Percentiles rank a stretch among this genome's conserved stretches.
Conservation (phyloP, 2,888 invertebrate genomes). For the Dicranocentrus wangi region DNA sequence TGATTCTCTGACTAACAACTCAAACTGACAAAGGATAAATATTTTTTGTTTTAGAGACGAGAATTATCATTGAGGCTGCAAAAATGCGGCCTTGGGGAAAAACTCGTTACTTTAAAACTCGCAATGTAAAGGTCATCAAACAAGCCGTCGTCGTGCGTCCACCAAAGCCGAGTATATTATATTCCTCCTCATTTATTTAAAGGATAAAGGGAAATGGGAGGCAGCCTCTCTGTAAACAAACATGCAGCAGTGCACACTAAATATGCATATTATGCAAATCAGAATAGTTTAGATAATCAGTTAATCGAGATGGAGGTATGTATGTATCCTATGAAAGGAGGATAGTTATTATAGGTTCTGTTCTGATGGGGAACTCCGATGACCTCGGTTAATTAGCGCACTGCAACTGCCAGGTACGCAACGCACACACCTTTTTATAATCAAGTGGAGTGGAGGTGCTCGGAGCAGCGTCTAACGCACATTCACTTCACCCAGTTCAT, state of each 20-base stretch:
- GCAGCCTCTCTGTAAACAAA: not conserved
- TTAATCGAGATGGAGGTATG: not conserved
- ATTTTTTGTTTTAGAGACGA: not conserved
- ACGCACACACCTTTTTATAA: no score
- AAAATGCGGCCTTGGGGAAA: constrained; percentile 42
- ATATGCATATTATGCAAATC: not conserved
- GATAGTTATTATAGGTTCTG: not conserved
- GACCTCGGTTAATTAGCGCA: constrained; percentile 33
- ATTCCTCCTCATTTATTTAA: no score
- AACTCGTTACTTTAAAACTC: constrained; percentile 40
- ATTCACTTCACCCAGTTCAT: no score
- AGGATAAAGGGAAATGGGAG: not conserved
- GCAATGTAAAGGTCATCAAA: constrained; percentile 26
- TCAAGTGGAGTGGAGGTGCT: no score
- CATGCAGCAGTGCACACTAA: no score
- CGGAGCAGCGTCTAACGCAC: no score
- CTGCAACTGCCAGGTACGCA: no score
- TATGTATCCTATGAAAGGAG: not conserved
- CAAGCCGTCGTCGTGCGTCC: constrained; percentile 13
- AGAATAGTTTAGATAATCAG: not conserved
- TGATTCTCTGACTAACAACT: not conserved
- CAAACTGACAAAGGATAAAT: not conserved
- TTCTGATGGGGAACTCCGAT: not conserved
- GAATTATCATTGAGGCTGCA: not conserved
- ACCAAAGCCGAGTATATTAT: no score